These are phyloP conservation scores for Pagetopsis macropterus DNA, from an alignment of 2,797 vertebrate species.

Conservation along the genomic window DNA sequence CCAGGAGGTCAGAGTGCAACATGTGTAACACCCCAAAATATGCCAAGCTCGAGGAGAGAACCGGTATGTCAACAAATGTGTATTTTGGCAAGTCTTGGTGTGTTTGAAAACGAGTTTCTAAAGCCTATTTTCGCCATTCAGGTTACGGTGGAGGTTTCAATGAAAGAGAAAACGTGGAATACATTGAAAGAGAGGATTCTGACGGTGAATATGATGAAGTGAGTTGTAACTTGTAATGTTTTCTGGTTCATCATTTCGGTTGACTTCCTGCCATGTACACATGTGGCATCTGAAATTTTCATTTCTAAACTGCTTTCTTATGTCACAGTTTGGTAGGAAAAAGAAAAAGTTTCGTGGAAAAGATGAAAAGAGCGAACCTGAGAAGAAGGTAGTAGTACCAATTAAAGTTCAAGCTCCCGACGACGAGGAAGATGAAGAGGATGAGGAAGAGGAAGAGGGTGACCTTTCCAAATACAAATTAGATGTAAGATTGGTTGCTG, in stretches of 20 bases:
- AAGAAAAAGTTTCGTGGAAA: conserved; percentile 97
- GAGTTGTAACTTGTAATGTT: conserved; percentile 28
- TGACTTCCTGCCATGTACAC: background rate
- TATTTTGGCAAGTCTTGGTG: background rate
- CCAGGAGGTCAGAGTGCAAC: conserved; percentile 96
- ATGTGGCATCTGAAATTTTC: background rate
- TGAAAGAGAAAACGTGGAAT: conserved; percentile 97
- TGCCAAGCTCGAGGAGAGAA: conserved; percentile 97
- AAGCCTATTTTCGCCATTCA: conserved; percentile 51
- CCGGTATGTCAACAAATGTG: conserved; percentile 80
- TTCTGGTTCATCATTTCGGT: background rate
- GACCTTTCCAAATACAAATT: conserved; percentile 99
- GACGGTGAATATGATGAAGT: conserved; percentile 99
- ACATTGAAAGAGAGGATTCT: conserved; percentile 97
- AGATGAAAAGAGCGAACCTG: conserved; percentile 86
- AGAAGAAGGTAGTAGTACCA: conserved; percentile 85
- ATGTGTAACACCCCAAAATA: conserved; percentile 99
- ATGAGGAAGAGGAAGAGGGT: conserved; percentile 91
- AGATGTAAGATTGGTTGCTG: conserved; percentile 84
- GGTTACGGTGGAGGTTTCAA: conserved; percentile 99
- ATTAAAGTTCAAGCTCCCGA: conserved; percentile 86
- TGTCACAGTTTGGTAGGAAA: conserved; percentile 93
- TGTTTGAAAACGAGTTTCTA: background rate
- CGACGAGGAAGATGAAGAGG: conserved; percentile 88
- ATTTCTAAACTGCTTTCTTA: background rate